These are phyloP conservation scores for Spermophilus dauricus DNA, from an alignment of 2,113 vertebrate species.

Conservation along the genomic window DNA sequence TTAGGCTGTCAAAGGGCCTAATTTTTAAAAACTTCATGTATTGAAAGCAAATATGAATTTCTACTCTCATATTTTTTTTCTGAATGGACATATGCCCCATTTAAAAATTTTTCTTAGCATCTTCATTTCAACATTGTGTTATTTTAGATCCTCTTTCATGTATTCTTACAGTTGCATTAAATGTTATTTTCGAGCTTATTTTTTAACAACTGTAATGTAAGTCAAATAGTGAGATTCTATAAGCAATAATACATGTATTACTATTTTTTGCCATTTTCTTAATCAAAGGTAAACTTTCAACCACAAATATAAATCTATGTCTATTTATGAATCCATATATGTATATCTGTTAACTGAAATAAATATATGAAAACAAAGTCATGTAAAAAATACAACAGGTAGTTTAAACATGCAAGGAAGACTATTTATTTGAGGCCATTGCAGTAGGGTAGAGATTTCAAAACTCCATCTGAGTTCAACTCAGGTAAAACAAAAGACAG, in stretches of 20 bases:
- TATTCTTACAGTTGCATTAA: not conserved
- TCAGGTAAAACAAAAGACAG: not conserved
- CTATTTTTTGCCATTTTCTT: not conserved
- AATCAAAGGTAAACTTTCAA: not conserved
- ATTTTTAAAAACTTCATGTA: not conserved
- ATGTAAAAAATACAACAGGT: not conserved
- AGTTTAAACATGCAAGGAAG: not conserved
- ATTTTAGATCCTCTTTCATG: not conserved
- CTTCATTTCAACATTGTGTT: not conserved
- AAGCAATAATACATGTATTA: not conserved
- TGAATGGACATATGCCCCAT: not conserved
- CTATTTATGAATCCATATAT: not conserved
- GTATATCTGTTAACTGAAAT: not conserved
- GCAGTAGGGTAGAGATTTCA: not conserved
- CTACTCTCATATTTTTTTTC: not conserved
- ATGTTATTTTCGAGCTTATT: not conserved
- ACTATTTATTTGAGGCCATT: not conserved
- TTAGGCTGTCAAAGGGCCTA: not conserved
- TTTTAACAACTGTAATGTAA: not conserved
- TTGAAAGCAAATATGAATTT: not conserved
- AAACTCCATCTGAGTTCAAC: not conserved
- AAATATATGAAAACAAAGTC: conserved; percentile 16
- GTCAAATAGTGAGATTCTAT: not conserved
- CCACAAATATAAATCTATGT: not conserved
- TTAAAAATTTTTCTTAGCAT: not conserved